Conservation (phyloP, 1,140 invertebrate species). For the Ylistrum balloti region DNA sequence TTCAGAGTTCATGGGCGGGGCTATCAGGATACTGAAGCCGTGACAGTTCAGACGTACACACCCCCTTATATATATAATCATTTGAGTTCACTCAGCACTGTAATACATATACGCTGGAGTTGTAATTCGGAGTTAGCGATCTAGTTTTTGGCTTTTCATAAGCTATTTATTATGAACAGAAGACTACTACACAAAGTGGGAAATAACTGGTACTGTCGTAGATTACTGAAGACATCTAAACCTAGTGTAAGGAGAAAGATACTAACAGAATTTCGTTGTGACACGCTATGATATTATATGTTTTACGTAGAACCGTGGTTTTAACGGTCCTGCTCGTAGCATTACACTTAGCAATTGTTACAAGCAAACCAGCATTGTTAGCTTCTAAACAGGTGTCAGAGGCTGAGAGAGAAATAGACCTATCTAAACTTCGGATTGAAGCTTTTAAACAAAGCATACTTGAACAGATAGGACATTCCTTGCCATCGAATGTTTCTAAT, state of each 20-base stretch:
- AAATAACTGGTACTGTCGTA: not conserved
- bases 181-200: conserved; percentile 14
- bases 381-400: not conserved
- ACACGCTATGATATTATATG: conserved; percentile 39
- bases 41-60: conserved; percentile 16
- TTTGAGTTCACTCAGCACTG: conserved; percentile 37
- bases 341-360: not conserved
- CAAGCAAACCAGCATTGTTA: not conserved
- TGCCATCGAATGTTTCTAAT: not conserved
- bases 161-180: conserved; percentile 37
- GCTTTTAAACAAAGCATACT: conserved; percentile 21
- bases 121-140: conserved; percentile 19
- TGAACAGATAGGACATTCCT: not conserved
- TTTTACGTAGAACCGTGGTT: conserved; percentile 24
- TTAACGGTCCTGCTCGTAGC: conserved; percentile 17
- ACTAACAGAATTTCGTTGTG: conserved; percentile 17
- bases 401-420: not conserved
- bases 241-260: not conserved
- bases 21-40: not conserved
- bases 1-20: not conserved
- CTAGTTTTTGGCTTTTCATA: conserved; percentile 28
- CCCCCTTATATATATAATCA: conserved; percentile 39
- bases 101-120: not conserved
- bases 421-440: not conserved
- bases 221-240: conserved; percentile 25